Evolutionary conservation across 2,113 vertebrate genomes (phyloP).

Genomic region (Ophthalmolycus amberensis): DNA sequence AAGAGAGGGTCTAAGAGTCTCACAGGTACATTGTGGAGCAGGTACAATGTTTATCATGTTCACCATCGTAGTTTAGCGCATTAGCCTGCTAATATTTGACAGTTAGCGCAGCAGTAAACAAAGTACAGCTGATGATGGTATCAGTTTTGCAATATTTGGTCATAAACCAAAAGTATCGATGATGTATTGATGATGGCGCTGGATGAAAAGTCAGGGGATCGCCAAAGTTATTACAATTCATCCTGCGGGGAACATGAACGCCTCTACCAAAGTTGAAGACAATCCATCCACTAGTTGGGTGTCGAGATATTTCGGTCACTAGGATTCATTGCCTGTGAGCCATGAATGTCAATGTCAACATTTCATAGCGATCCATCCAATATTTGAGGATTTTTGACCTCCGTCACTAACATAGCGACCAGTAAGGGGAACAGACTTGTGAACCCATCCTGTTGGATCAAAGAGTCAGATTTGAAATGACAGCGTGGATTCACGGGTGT

Average conservation of each 20-base stretch:
- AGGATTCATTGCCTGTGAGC: neutral
- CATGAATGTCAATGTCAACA: neutral
- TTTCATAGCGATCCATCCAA: neutral
- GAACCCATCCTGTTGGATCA: neutral
- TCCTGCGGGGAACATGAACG: neutral
- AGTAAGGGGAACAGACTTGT: neutral
- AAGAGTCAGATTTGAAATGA: neutral
- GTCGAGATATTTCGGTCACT: neutral
- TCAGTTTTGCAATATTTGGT: neutral
- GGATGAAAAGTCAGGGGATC: neutral
- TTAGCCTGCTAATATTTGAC: neutral
- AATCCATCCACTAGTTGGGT: neutral
- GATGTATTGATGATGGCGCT: neutral
- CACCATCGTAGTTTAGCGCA: neutral
- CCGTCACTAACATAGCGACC: neutral
- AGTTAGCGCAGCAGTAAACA: neutral
- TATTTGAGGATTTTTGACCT: neutral
- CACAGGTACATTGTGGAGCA: no score
- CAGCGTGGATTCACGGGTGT: no score
- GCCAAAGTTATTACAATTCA: neutral
- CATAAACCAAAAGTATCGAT: neutral
- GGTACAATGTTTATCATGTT: neutral
- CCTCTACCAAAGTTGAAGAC: neutral
- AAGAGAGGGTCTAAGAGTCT: neutral
- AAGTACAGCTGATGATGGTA: neutral